These are phyloP conservation scores for Charina bottae DNA, from an alignment of 2,113 vertebrate species.

Conservation along the genomic window DNA sequence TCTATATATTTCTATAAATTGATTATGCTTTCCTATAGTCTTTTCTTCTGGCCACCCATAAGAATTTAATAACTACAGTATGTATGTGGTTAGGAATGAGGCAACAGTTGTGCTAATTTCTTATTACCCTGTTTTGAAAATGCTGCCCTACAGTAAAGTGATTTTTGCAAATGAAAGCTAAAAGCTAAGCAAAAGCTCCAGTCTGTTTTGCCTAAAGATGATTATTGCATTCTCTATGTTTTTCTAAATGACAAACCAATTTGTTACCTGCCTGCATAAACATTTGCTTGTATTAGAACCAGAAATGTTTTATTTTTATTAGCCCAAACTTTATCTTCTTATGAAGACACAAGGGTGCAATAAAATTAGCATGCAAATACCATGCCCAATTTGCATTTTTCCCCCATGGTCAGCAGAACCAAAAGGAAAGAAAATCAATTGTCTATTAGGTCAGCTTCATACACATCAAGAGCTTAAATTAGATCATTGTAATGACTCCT, in stretches of 20 bases:
- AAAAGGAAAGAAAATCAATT: slow-evolving; percentile 83
- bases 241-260: slow-evolving; percentile 82
- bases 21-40: neutral
- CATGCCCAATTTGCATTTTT: slow-evolving; percentile 90
- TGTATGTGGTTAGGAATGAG: slow-evolving; percentile 31
- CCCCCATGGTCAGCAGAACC: slow-evolving; percentile 83
- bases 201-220: slow-evolving; percentile 80
- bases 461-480: slow-evolving; percentile 81
- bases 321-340: slow-evolving; percentile 78
- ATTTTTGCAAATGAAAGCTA: slow-evolving; percentile 80
- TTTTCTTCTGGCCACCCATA: slow-evolving; percentile 52
- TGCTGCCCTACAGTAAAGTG: slow-evolving; percentile 72
- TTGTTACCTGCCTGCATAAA: slow-evolving; percentile 83
- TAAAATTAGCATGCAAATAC: slow-evolving; percentile 82
- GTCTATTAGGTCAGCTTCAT: slow-evolving; percentile 87
- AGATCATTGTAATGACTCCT: slow-evolving; percentile 70
- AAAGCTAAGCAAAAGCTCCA: slow-evolving; percentile 78
- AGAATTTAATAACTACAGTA: slow-evolving; percentile 52
- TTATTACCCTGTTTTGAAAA: slow-evolving; percentile 74
- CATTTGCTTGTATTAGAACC: slow-evolving; percentile 79
- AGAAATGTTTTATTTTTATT: slow-evolving; percentile 86
- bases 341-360: slow-evolving; percentile 77
- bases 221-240: slow-evolving; percentile 79
- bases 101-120: slow-evolving; percentile 60
- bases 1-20: slow-evolving; percentile 7